These are phyloP conservation scores for Triops longicaudatus DNA, from an alignment of 1,140 invertebrate species.

Conservation along the genomic window DNA sequence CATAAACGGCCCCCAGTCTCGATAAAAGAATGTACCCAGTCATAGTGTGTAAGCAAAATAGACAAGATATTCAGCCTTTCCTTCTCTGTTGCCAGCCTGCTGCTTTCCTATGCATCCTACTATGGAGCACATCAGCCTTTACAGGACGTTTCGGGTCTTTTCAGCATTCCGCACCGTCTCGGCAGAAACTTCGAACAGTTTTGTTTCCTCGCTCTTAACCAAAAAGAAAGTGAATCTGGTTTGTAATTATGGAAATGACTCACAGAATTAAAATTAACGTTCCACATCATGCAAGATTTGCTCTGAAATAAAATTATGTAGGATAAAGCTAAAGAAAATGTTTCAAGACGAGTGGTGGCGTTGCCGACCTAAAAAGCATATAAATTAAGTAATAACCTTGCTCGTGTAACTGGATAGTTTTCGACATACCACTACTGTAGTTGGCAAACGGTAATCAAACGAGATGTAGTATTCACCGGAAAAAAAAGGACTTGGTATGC, in stretches of 20 bases:
- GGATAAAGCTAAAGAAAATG: too few relatives aligned
- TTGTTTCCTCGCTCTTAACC: too few relatives aligned
- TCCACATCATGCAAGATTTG: too few relatives aligned
- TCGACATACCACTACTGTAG: background rate
- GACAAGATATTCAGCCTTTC: background rate
- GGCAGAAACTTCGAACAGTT: too few relatives aligned
- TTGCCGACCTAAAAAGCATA: too few relatives aligned
- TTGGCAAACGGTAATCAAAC: background rate
- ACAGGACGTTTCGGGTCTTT: background rate
- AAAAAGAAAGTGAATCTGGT: too few relatives aligned
- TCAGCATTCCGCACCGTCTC: too few relatives aligned
- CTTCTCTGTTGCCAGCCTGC: conserved; percentile 10
- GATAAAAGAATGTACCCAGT: conserved; percentile 1
- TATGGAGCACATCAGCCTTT: background rate
- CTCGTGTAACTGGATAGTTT: background rate
- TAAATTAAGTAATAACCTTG: background rate
- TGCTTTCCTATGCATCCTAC: background rate
- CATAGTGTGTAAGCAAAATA: conserved; percentile 7
- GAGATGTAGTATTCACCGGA: background rate
- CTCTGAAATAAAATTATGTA: too few relatives aligned
- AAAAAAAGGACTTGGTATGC: background rate
- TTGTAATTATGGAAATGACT: too few relatives aligned
- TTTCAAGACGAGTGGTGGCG: too few relatives aligned
- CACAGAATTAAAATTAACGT: too few relatives aligned
- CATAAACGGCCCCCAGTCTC: background rate